A percentile compares a stretch with the other conserved stretches of the same genome.
Conservation (phyloP, 2,888 invertebrate genomes). For the Sthenelais limicola region DNA sequence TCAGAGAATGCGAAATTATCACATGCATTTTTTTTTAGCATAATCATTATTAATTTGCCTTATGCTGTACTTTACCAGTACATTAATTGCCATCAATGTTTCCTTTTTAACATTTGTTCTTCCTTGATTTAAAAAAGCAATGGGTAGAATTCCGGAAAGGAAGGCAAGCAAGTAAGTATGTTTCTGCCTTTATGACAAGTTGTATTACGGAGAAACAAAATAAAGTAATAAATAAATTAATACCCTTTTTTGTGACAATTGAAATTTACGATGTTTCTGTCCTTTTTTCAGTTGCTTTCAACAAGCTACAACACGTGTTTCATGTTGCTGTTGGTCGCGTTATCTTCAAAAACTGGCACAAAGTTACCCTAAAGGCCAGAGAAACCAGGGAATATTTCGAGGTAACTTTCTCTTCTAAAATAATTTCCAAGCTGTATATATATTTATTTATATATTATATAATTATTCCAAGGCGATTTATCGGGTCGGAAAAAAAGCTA, state of each 20-base stretch:
- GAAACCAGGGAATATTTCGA: conserved; percentile 72
- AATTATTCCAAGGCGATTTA: too few relatives aligned
- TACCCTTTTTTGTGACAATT: too few relatives aligned
- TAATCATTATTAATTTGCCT: background rate
- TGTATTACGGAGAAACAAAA: too few relatives aligned
- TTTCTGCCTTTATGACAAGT: too few relatives aligned
- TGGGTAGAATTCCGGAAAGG: conserved; percentile 70
- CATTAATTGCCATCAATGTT: conserved; percentile 20
- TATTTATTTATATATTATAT: background rate
- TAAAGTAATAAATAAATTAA: too few relatives aligned
- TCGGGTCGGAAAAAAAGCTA: too few relatives aligned
- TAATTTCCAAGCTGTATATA: background rate
- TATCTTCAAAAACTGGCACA: conserved; percentile 70
- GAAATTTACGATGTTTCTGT: background rate
- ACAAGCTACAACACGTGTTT: conserved; percentile 67
- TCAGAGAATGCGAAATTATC: background rate
- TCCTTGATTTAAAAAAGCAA: conserved; percentile 53
- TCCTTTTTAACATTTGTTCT: conserved; percentile 9
- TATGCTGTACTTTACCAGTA: background rate
- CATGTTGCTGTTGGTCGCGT: conserved; percentile 65
- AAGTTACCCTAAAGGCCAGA: conserved; percentile 67
- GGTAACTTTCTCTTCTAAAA: conserved; percentile 55
- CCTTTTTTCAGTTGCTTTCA: conserved; percentile 64
- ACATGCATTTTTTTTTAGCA: background rate
- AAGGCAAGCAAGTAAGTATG: conserved; percentile 67